Conservation (phyloP, 2,113 vertebrate genomes). For the Aix galericulata region DNA sequence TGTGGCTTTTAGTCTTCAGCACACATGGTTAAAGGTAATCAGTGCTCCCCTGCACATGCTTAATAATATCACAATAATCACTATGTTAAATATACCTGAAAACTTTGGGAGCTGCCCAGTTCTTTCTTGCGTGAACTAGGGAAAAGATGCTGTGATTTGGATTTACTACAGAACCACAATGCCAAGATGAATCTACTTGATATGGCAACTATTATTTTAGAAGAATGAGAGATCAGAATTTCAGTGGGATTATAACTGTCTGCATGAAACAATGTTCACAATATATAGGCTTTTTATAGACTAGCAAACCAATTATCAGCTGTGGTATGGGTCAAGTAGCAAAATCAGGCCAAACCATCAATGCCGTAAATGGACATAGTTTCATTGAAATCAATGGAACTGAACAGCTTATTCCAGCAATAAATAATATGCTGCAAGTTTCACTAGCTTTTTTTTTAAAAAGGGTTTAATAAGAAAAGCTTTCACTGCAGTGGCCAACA, state of each 20-base stretch:
- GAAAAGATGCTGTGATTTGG: background rate
- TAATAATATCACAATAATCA: background rate
- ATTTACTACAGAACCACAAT: background rate
- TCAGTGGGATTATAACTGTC: background rate
- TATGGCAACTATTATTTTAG: background rate
- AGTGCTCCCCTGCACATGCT: background rate
- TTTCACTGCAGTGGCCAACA: background rate
- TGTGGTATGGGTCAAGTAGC: background rate
- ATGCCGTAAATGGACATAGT: background rate
- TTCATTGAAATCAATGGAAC: background rate
- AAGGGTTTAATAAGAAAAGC: background rate
- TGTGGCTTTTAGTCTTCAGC: background rate
- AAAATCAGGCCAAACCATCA: background rate
- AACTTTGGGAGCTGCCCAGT: background rate
- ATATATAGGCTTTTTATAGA: background rate
- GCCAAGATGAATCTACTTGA: background rate
- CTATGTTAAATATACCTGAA: background rate
- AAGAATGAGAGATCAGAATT: background rate
- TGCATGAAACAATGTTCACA: background rate
- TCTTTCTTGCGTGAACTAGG: background rate
- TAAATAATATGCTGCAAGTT: background rate
- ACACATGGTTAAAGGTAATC: background rate
- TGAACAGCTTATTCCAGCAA: background rate
- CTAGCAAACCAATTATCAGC: constrained; percentile 27
- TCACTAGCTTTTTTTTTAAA: background rate